Conservation (phyloP, 1,140 invertebrate genomes). For the Drosophila asahinai region DNA sequence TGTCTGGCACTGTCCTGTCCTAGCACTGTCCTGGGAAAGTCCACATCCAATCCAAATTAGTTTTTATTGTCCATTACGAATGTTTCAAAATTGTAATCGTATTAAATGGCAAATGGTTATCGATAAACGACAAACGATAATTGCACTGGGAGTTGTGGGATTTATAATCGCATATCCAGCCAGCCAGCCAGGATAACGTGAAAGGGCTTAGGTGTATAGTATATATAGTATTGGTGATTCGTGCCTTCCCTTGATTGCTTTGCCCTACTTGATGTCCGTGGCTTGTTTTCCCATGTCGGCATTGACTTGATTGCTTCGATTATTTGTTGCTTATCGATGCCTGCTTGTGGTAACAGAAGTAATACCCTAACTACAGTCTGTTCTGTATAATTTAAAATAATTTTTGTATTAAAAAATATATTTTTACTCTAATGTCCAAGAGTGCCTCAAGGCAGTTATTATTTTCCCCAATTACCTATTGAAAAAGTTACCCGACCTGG, state of each 20-base stretch:
- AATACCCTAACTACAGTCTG: too few species aligned
- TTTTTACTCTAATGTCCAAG: too few species aligned
- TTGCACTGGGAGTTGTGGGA: conserved; percentile 30
- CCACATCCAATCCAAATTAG: conserved; percentile 21
- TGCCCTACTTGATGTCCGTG: conserved; percentile 12
- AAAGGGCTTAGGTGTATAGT: conserved; percentile 3
- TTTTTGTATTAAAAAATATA: background rate
- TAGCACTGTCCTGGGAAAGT: background rate
- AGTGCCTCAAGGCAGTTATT: too few species aligned
- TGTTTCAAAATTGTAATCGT: conserved; percentile 43
- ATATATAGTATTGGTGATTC: background rate
- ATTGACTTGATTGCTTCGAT: conserved; percentile 10
- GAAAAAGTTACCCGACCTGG: too few species aligned
- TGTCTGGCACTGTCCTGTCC: background rate
- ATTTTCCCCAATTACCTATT: too few species aligned
- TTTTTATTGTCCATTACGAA: conserved; percentile 49
- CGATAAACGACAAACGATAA: conserved; percentile 44
- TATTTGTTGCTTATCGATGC: background rate
- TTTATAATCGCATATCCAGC: conserved; percentile 28
- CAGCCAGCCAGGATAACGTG: conserved; percentile 15
- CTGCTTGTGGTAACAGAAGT: background rate
- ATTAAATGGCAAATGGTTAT: conserved; percentile 45
- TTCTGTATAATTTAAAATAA: background rate
- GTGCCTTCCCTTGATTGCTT: conserved; percentile 14
- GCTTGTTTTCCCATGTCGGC: background rate